A percentile compares a stretch with the other conserved stretches of the same genome.
Evolutionary conservation across 2,888 invertebrate species (phyloP).

Genomic region (Ennomos quercinarius): DNA sequence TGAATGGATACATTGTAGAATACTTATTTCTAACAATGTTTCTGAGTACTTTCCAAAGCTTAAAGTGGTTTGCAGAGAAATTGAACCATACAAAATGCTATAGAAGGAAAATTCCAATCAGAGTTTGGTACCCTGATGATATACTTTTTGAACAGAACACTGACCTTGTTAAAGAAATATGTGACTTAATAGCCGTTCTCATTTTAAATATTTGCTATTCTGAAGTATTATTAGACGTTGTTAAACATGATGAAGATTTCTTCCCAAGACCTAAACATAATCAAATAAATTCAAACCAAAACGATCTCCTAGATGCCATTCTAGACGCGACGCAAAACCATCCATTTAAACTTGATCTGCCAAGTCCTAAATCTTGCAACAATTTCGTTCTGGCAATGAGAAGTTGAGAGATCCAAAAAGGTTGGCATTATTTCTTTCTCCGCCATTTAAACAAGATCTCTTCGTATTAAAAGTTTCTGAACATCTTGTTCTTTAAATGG

Average conservation of each 20-base stretch:
- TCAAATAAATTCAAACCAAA: conserved; percentile 20
- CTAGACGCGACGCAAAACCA: conserved; percentile 21
- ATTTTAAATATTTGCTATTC: no score
- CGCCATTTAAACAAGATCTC: conserved; percentile 20
- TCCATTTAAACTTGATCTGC: conserved; percentile 21
- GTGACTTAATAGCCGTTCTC: no score
- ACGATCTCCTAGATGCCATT: conserved; percentile 22
- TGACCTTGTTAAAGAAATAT: no score
- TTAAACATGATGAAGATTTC: conserved; percentile 6
- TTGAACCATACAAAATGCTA: no score
- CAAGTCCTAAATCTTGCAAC: conserved; percentile 16
- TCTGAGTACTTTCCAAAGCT: no score
- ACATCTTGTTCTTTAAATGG: conserved; percentile 16
- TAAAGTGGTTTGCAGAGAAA: no score
- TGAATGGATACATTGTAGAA: conserved; percentile 32
- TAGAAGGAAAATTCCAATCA: no score
- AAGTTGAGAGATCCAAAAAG: conserved; percentile 17
- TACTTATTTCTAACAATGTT: not conserved
- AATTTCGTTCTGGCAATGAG: conserved; percentile 18
- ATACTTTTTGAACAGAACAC: no score
- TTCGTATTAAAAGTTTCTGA: not conserved
- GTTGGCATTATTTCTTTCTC: conserved; percentile 22
- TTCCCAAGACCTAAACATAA: conserved; percentile 9
- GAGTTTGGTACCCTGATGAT: no score
- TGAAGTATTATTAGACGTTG: not conserved